Percentiles rank a stretch among this genome's conserved stretches.
These are phyloP conservation scores for Dermochelys coriacea DNA, from an alignment of 2,797 vertebrate species.

Conservation along the genomic window DNA sequence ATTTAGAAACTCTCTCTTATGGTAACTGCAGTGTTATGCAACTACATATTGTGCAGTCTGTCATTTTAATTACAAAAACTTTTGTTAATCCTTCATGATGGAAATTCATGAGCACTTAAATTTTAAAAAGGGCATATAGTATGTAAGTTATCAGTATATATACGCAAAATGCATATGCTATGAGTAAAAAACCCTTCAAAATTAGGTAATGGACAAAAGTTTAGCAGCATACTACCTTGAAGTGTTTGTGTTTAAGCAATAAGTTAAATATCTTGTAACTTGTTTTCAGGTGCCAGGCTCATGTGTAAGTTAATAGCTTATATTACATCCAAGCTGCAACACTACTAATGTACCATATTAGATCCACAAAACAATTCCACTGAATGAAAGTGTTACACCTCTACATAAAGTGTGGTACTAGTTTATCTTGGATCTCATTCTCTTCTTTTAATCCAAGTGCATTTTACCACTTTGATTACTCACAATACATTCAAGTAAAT, in stretches of 20 bases:
- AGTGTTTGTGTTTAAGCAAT: slow-evolving; percentile 41
- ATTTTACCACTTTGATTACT: slow-evolving; percentile 44
- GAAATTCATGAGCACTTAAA: slow-evolving; percentile 38
- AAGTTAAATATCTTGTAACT: slow-evolving; percentile 44
- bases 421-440: slow-evolving; percentile 32
- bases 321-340: not conserved
- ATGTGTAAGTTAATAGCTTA: not conserved
- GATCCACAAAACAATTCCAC: not conserved
- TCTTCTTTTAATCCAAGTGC: slow-evolving; percentile 51
- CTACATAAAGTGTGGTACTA: slow-evolving; percentile 32
- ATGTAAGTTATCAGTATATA: too few species aligned
- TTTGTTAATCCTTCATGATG: not conserved
- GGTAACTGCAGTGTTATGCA: slow-evolving; percentile 71
- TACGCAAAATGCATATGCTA: not conserved
- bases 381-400: not conserved
- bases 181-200: slow-evolving; percentile 3
- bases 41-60: slow-evolving; percentile 68
- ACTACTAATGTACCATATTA: not conserved
- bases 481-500: slow-evolving; percentile 67
- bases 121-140: too few species aligned
- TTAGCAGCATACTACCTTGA: slow-evolving; percentile 52
- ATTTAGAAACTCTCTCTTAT: slow-evolving; percentile 50
- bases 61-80: slow-evolving; percentile 61
- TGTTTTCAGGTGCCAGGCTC: not conserved
- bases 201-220: slow-evolving; percentile 8